Percentiles rank a stretch among this genome's conserved stretches.
phyloP scores from a whole-genome alignment of 2,797 vertebrate genomes.

The Oryzias sinensis region DNA sequence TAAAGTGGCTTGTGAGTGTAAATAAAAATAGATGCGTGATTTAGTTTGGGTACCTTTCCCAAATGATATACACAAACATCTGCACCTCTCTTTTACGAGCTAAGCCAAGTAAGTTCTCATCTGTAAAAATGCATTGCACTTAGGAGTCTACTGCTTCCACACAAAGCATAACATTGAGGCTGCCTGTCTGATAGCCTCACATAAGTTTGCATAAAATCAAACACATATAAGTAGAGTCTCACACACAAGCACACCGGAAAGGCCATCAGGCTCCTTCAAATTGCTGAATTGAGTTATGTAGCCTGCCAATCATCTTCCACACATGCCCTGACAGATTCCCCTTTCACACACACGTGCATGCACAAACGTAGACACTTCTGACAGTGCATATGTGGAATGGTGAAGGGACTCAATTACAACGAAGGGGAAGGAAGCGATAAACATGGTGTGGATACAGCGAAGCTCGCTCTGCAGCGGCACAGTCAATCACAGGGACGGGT shows the following conservation, averaged over 20 bases:
- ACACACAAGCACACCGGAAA: conserved; percentile 23
- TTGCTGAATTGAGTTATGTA: conserved; percentile 71
- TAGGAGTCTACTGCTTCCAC: conserved; percentile 2
- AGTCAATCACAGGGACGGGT: conserved; percentile 70
- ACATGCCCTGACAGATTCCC: conserved; percentile 26
- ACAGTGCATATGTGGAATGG: conserved; percentile 65
- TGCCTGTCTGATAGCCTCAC: conserved; percentile 22
- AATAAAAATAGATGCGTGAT: too few species aligned
- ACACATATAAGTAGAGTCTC: conserved; percentile 18
- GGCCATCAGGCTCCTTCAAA: conserved; percentile 43
- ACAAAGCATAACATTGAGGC: conserved; percentile 18
- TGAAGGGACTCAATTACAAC: conserved; percentile 71
- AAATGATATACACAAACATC: neutral
- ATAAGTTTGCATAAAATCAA: conserved; percentile 10
- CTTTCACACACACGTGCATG: conserved; percentile 21
- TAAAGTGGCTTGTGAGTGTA: too few species aligned
- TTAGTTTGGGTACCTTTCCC: too few species aligned
- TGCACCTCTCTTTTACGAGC: too few species aligned
- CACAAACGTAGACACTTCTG: conserved; percentile 25
- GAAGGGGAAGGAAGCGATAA: conserved; percentile 75
- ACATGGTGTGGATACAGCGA: conserved; percentile 64
- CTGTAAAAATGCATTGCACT: conserved; percentile 1
- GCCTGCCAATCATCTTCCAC: conserved; percentile 61
- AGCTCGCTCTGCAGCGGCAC: conserved; percentile 53
- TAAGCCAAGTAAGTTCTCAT: neutral